phyloP scores from a whole-genome alignment of 1,140 invertebrate species.

The Halyomorpha halys region DNA sequence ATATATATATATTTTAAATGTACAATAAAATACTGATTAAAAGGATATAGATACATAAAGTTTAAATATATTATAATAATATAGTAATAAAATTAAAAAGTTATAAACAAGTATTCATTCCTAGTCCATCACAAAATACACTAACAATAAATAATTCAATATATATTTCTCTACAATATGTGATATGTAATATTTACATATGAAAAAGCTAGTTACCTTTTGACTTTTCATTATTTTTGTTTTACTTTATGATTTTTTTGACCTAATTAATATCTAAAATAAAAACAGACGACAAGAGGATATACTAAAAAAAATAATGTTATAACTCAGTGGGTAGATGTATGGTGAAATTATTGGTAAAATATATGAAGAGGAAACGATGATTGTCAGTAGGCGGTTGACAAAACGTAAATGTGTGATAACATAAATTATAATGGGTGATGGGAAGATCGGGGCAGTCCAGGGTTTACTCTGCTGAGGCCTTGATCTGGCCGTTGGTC shows the following conservation, averaged over 20 bases:
- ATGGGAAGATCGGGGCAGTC: not conserved
- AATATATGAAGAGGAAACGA: too few species aligned
- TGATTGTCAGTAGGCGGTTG: too few species aligned
- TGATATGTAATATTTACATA: slow-evolving; percentile 19
- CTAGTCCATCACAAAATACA: slow-evolving; percentile 14
- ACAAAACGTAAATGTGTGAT: too few species aligned
- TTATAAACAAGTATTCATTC: slow-evolving; percentile 10
- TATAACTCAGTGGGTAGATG: too few species aligned
- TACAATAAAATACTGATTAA: slow-evolving; percentile 18
- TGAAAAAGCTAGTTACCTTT: slow-evolving; percentile 5
- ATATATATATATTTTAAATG: slow-evolving; percentile 12
- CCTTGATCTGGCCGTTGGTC: slow-evolving; percentile 5
- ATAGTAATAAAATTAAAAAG: slow-evolving; percentile 15
- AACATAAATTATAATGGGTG: too few species aligned
- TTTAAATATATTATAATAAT: slow-evolving; percentile 11
- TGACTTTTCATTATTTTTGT: too few species aligned
- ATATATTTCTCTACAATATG: slow-evolving; percentile 10
- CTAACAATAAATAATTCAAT: slow-evolving; percentile 17
- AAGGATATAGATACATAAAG: slow-evolving; percentile 12
- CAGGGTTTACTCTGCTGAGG: not conserved
- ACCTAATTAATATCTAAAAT: too few species aligned
- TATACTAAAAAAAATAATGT: too few species aligned
- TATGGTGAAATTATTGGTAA: too few species aligned
- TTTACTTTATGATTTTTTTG: too few species aligned
- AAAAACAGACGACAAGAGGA: too few species aligned